Evolutionary conservation across 1,140 invertebrate species (phyloP), one percentile per base, ranked within the genome.

Genomic region (Cheumatopsyche charites): DNA sequence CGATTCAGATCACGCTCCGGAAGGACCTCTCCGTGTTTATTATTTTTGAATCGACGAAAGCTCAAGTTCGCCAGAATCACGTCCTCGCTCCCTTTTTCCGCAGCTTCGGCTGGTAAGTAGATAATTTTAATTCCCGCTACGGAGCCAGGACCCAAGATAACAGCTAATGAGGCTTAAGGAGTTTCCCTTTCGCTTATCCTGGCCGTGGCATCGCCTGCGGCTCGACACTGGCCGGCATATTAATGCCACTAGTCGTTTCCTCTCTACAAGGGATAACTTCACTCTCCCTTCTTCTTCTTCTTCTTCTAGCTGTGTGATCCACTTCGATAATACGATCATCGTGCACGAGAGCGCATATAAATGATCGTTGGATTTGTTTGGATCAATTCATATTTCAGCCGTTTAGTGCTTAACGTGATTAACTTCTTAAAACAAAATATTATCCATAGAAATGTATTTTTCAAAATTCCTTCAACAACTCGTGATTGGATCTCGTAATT

Each of bases 81-180:
- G 55, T 13, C 23, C 55, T 21, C 55, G 55, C 29, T 9, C 9
- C 23, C 23, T 21, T 23, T 9, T 58, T 13, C 21, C 55, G n/a
- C n/a, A n/a, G n/a, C n/a, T n/a, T n/a, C n/a, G n/a, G n/a, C n/a
- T 19, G 67, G n/a, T 19, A 71, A 65, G 36, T 71, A 55, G 55
- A 72, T 62, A 62, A 72, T 72, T 67, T 71, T 72, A 72, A 67
- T 72, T 67, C 63, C 63, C 21, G 43, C 36, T 52, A 62, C 71
- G 66, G 43, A 69, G 55, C 62, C 66, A 55, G 52, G 52, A 58
- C 55, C 55, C 55, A 68, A 73, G 71, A 73, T 73, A 72, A 67
- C 62, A 63, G 52, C 62, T 73, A 73, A 73, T 73, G 72, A 73
- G 72, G 72, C 72, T 73, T 73, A 73, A 70, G 41, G 63, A 73